phyloP scores from a whole-genome alignment of 2,888 invertebrate species.

The Chrysodeixis includens region DNA sequence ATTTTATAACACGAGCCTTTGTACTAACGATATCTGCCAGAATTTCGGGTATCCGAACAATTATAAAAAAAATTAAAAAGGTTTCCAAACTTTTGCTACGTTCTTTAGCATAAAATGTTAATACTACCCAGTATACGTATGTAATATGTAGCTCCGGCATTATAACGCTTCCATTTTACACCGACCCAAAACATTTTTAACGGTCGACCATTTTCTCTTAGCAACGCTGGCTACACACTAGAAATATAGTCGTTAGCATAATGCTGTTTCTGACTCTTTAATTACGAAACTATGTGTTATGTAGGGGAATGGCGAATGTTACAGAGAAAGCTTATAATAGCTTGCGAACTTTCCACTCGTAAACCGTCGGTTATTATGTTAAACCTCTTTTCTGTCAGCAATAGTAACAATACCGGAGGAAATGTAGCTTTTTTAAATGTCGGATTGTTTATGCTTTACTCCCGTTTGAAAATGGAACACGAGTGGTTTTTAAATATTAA shows the following conservation, averaged over 20 bases:
- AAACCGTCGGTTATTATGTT: conserved; percentile 50
- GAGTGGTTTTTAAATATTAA: conserved; percentile 41
- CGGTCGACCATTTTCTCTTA: conserved; percentile 46
- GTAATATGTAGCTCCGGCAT: conserved; percentile 32
- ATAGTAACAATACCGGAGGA: conserved; percentile 47
- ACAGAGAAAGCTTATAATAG: conserved; percentile 57
- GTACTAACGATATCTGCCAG: neutral
- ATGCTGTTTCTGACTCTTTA: conserved; percentile 68
- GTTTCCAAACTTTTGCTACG: neutral
- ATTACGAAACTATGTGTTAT: conserved; percentile 64
- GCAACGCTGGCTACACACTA: conserved; percentile 46
- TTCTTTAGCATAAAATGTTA: conserved; percentile 3
- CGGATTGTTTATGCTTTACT: conserved; percentile 46
- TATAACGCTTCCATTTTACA: conserved; percentile 50
- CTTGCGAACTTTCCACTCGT: conserved; percentile 52
- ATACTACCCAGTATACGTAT: conserved; percentile 12
- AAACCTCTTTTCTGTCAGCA: conserved; percentile 52
- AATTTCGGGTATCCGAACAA: conserved; percentile 1
- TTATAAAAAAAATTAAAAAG: neutral
- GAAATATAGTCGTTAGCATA: conserved; percentile 67
- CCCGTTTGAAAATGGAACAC: conserved; percentile 49
- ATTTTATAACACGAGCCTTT: neutral
- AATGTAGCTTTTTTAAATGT: conserved; percentile 43
- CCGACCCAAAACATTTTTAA: conserved; percentile 52
- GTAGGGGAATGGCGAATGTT: conserved; percentile 55